Percentiles rank a stretch among this genome's conserved stretches.
Evolutionary conservation across 2,113 vertebrate genomes (phyloP).

Genomic region (Sylvia atricapilla): DNA sequence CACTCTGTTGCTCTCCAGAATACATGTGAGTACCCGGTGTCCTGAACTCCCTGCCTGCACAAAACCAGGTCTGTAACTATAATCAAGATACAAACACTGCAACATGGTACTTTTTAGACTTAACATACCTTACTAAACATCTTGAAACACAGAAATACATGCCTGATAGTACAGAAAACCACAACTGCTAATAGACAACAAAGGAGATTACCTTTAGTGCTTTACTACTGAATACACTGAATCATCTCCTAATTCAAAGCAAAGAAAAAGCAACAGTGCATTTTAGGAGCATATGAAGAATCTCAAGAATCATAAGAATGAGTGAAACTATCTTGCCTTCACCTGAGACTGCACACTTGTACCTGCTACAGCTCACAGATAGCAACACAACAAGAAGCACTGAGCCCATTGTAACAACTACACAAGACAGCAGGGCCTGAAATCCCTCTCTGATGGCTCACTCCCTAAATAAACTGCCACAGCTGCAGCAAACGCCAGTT

Average conservation of each 20-base stretch:
- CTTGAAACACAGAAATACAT: background rate
- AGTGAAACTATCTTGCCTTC: background rate
- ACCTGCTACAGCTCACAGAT: background rate
- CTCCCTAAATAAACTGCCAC: background rate
- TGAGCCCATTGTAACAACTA: accelerated
- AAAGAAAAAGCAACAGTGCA: background rate
- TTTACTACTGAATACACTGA: background rate
- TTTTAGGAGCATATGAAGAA: background rate
- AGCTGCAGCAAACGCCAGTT: background rate
- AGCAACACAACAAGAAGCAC: background rate
- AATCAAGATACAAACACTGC: background rate
- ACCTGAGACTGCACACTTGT: background rate
- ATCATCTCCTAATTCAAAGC: background rate
- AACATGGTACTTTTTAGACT: background rate
- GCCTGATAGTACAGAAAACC: background rate
- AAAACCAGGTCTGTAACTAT: background rate
- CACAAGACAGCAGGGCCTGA: background rate
- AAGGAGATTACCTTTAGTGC: background rate
- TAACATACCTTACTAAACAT: background rate
- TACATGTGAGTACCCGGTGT: background rate
- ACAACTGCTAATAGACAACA: background rate
- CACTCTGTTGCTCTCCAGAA: background rate
- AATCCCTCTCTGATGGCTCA: background rate
- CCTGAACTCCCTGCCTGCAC: background rate
- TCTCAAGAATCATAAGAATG: background rate